phyloP scores from a whole-genome alignment of 2,113 vertebrate genomes.

The Propithecus coquereli region DNA sequence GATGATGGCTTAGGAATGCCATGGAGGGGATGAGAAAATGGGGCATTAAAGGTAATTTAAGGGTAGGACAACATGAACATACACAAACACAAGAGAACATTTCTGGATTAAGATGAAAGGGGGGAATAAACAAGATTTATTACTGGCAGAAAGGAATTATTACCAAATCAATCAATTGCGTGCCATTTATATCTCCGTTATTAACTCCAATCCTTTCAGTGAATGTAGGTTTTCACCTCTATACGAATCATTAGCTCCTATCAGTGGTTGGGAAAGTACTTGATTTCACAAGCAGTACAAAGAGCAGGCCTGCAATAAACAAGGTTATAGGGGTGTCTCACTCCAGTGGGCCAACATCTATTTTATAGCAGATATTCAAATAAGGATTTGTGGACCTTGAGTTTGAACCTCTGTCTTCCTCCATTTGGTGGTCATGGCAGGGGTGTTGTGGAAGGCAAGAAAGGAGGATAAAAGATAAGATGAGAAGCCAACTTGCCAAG shows the following conservation, averaged over 20 bases:
- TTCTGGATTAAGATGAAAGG: not conserved
- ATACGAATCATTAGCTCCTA: not conserved
- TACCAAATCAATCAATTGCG: not conserved
- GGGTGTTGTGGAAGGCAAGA: not conserved
- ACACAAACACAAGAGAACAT: not conserved
- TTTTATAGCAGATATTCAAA: not conserved
- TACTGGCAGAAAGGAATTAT: not conserved
- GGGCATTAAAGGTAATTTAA: not conserved
- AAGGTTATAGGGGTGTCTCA: not conserved
- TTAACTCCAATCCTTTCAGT: not conserved
- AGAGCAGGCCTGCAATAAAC: not conserved
- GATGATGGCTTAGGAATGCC: not conserved
- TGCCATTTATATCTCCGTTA: not conserved
- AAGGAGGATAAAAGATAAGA: not conserved
- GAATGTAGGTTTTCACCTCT: not conserved
- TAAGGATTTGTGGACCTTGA: not conserved
- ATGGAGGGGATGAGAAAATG: not conserved
- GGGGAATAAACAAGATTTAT: not conserved
- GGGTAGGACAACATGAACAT: not conserved
- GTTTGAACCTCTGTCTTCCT: not conserved
- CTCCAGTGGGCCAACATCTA: not conserved
- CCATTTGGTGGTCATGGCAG: not conserved
- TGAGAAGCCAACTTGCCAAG: not conserved
- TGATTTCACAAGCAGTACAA: not conserved
- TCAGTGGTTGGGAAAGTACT: not conserved